A percentile compares a stretch with the other conserved stretches of the same genome.
Evolutionary conservation across 2,797 vertebrate genomes (phyloP).

Genomic region (Borostomias antarcticus): DNA sequence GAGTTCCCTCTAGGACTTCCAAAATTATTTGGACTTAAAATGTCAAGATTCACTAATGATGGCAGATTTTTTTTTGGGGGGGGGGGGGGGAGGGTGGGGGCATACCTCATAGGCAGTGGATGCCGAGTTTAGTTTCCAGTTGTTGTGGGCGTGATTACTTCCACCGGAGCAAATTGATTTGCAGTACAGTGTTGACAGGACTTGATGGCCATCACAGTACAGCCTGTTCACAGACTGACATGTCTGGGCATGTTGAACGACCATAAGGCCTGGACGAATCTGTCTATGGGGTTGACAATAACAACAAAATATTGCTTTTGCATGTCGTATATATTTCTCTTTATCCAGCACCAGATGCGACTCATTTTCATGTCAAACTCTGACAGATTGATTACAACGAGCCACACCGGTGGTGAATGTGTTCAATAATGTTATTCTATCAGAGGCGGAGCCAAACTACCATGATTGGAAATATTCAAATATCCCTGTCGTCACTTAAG

Average conservation of each 20-base stretch:
- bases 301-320: background rate
- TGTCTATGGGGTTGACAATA: background rate
- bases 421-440: no score
- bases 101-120: slow-evolving; percentile 27
- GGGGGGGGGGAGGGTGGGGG: no score
- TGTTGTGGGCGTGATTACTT: slow-evolving; percentile 47
- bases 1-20: background rate
- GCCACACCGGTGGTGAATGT: no score
- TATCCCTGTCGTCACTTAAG: background rate
- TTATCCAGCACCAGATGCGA: background rate
- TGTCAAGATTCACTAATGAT: slow-evolving; percentile 25
- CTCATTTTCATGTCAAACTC: background rate
- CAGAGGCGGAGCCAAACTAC: background rate
- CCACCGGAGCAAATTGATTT: slow-evolving; percentile 49
- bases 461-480: background rate
- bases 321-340: background rate
- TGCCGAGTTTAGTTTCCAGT: slow-evolving; percentile 22
- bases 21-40: slow-evolving; percentile 1
- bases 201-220: slow-evolving; percentile 25
- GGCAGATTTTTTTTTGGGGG: no score
- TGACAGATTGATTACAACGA: no score
- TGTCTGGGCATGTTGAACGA: slow-evolving; percentile 36
- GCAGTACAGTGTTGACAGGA: slow-evolving; percentile 19
- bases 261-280: background rate
- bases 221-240: slow-evolving; percentile 41